A percentile compares a stretch with the other conserved stretches of the same genome.
Evolutionary conservation across 53 echinoderm and acorn worm species (phyloP).

Genomic region (Holothuria leucospilota): DNA sequence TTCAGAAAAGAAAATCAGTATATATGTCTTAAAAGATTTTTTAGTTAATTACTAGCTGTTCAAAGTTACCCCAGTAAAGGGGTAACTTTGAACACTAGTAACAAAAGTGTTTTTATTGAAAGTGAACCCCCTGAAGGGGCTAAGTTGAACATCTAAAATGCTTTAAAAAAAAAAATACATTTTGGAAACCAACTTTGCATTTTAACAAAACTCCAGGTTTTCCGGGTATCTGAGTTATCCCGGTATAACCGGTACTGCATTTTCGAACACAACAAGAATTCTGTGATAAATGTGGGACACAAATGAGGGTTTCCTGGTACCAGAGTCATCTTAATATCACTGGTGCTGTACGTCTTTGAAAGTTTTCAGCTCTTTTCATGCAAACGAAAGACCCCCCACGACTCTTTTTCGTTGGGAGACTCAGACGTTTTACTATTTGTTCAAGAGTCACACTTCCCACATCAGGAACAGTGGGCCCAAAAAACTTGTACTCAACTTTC

Average conservation of each 20-base stretch:
- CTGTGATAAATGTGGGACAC: background rate
- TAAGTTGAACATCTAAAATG: too few relatives aligned
- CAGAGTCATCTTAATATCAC: constrained; percentile 7
- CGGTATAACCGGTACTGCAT: background rate
- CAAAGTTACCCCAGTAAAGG: too few relatives aligned
- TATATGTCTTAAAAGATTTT: constrained; percentile 2
- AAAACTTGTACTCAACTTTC: background rate
- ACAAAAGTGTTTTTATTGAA: too few relatives aligned
- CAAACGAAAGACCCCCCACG: constrained; percentile 20
- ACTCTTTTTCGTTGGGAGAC: constrained; percentile 2
- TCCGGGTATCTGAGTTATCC: background rate
- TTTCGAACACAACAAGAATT: background rate
- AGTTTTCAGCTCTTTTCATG: constrained; percentile 19
- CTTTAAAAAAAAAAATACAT: too few relatives aligned
- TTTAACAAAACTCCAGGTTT: background rate
- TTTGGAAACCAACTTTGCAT: constrained; percentile 1
- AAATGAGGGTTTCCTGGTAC: background rate
- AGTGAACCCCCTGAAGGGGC: too few relatives aligned
- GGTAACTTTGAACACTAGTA: too few relatives aligned
- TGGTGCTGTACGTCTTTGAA: constrained; percentile 17
- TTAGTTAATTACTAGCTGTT: too few relatives aligned
- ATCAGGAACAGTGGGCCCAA: constrained; percentile 18
- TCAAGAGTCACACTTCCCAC: constrained; percentile 15
- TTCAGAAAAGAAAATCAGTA: background rate
- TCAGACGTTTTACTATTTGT: constrained; percentile 24